Conservation (phyloP, 2,797 vertebrate genomes). For the Oreochromis grahami region DNA sequence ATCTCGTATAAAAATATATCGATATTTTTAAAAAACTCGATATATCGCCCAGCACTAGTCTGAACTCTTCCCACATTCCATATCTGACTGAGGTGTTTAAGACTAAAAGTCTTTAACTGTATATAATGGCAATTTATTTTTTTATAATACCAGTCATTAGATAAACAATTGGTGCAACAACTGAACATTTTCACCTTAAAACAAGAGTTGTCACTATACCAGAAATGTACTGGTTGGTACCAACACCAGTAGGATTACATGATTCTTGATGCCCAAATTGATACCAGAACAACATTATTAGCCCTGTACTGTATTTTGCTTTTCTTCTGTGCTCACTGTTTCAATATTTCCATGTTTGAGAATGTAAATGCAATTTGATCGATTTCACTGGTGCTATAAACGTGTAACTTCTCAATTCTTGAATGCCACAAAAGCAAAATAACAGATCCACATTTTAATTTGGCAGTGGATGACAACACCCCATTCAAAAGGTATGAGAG, state of each 20-base stretch:
- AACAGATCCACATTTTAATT: not conserved
- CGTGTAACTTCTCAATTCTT: fast-evolving
- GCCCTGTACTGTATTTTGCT: not conserved
- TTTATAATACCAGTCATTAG: not conserved
- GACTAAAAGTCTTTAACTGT: not conserved
- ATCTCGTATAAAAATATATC: no score
- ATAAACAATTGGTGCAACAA: not conserved
- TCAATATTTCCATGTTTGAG: not conserved
- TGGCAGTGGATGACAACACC: not conserved
- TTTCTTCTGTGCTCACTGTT: not conserved
- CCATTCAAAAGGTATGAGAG: not conserved
- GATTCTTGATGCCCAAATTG: not conserved
- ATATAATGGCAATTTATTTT: not conserved
- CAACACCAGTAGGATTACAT: not conserved
- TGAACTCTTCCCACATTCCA: not conserved
- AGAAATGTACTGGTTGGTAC: not conserved
- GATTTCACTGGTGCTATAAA: not conserved
- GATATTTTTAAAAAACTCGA: no score
- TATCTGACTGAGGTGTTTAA: not conserved
- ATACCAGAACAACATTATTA: not conserved
- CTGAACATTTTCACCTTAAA: not conserved
- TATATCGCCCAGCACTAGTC: no score
- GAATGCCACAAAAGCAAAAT: not conserved
- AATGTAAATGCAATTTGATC: not conserved
- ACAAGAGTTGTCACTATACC: not conserved